Evolutionary conservation across 2,888 invertebrate species (phyloP), one percentile per base, ranked within the genome.

Genomic region (Lochmaea crataegi): DNA sequence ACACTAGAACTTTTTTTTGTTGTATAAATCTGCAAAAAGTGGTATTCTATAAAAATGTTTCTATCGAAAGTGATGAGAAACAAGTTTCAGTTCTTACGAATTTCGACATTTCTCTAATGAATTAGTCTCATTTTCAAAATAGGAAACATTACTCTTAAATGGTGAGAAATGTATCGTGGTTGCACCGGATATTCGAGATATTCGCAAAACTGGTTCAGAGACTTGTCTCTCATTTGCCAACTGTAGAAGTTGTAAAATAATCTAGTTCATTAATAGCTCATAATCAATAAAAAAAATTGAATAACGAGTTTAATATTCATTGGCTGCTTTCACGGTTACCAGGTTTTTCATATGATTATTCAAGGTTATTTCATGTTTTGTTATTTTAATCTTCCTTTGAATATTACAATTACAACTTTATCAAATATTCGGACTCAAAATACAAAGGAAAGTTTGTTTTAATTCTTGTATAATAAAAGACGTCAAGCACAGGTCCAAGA

Each of bases 151-250:
- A 69, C 45, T 70, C 66, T 66, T 48, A 67, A 67, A 64, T 70
- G 70, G 67, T 73, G 73, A 58, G 73, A 73, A 73, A 38, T 51
- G 26, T 48, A 45, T 58, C 14, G 18, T 66, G 45, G 56, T 53
- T 70, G 67, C 73, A 67, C 65, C 69, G 73, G 73, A 73, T 66
- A 67, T 56, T 63, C 41, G 38, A 42, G 38, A 66, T 16, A 73
- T 70, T 66, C 58, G 70, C 66, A 70, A 66, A 73, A 68, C 69
- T 73, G 69, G 68, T 73, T 73, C 57, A 65, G 51, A 57, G 57
- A 51, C 60, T 65, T 57, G 64, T 58, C 58, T 67, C 57, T 9
- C 58, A 26, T 63, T 42, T 67, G 58, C 38, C 57, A 66, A 56
- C 66, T 66, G 61, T 56, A 58, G 58, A 57, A 48, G 58, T 67